Conservation (phyloP, 2,888 invertebrate species). For the Macrosiphum euphorbiae region DNA sequence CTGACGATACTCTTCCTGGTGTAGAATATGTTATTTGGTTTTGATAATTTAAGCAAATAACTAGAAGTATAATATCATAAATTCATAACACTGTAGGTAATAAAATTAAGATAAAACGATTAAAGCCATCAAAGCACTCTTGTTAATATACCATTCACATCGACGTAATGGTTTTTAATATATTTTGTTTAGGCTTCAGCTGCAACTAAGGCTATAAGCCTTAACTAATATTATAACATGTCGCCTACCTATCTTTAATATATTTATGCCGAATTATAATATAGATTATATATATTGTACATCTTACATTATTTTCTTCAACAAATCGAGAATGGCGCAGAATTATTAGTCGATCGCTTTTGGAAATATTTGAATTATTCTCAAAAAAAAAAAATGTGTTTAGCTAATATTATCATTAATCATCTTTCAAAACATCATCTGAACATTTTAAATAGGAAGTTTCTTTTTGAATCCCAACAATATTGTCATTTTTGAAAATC, state of each 20-base stretch:
- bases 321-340: not conserved
- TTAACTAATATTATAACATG: not conserved
- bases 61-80: not conserved
- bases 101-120: not conserved
- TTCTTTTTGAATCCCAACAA: not conserved
- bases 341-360: not conserved
- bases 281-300: too few relatives aligned
- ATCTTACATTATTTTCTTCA: not conserved
- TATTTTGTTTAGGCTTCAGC: not conserved
- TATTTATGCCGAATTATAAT: not conserved
- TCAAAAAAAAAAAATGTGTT: not conserved
- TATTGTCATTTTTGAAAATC: slow-evolving; percentile 32
- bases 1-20: not conserved
- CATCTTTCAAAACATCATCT: slow-evolving; percentile 22
- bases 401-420: slow-evolving; percentile 16
- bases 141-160: not conserved
- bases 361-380: not conserved
- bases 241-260: not conserved
- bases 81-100: not conserved
- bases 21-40: not conserved
- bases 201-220: too few relatives aligned
- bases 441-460: not conserved
- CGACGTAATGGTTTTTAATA: not conserved
- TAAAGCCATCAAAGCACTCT: not conserved
- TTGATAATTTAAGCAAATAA: not conserved